Evolutionary conservation across 1,140 invertebrate species (phyloP).

Genomic region (Drosophila bipectinata): DNA sequence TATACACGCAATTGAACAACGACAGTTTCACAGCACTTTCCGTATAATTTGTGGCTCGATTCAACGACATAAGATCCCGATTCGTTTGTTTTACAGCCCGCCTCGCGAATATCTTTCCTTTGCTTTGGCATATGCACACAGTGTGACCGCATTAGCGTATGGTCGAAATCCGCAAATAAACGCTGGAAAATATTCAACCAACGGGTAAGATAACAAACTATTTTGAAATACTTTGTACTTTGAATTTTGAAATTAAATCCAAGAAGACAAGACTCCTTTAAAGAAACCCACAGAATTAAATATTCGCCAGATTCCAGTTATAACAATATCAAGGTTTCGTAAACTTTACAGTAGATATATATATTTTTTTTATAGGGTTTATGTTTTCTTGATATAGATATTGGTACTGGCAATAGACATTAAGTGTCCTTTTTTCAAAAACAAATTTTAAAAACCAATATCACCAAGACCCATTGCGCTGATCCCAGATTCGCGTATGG

Average conservation of each 20-base stretch:
- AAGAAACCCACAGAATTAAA: no score
- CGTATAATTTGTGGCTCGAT: constrained; percentile 12
- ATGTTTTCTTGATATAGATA: no score
- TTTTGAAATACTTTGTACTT: neutral
- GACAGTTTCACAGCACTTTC: constrained; percentile 18
- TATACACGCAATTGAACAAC: constrained; percentile 11
- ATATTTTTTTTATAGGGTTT: no score
- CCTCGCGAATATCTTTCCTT: constrained; percentile 38
- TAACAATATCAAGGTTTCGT: no score
- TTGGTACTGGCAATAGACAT: no score
- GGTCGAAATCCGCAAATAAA: constrained; percentile 5
- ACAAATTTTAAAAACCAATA: neutral
- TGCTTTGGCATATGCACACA: constrained; percentile 17
- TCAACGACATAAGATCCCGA: constrained; percentile 5
- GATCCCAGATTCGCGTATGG: neutral
- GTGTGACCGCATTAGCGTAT: constrained; percentile 18
- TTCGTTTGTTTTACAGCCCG: constrained; percentile 36
- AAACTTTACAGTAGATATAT: no score
- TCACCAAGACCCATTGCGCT: neutral
- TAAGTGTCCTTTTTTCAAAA: no score
- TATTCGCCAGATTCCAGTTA: no score
- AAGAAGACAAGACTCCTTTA: no score
- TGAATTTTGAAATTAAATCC: no score
- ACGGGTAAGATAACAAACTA: neutral
- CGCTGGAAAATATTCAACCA: neutral